Base-by-base conservation (phyloP, 2,113 vertebrate genomes). In the Pelecanus crispus region DNA sequence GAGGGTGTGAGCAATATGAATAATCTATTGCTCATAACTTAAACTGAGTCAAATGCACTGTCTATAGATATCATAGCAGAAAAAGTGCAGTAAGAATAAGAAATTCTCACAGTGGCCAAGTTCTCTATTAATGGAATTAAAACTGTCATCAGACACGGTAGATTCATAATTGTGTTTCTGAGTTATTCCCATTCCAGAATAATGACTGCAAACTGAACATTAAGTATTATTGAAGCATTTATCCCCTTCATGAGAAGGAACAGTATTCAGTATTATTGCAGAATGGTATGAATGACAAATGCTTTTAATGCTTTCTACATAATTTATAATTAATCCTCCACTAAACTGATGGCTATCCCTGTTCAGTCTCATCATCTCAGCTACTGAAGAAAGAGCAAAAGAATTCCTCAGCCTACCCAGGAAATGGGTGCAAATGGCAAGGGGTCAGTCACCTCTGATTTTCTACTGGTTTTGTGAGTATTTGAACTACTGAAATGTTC, bases 11-110 rank as follows among this genome's bases (percentile, higher is more conserved):
- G 61, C 61, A 72, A 40, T 62, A 92, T 71, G 86, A 93, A 92
- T 90, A 95, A 93, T 63, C 19, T 34, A 88, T 84, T 93, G 86
- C 59, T 95, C 80, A 74, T 81, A 92, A 93, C 44, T 95, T 88
- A 56, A 80, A 89, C 36, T 74, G 50, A 88, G 44, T 90, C 71
- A 95, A 92, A 53, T 55, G 26, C 42, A 34, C 61, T 66, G 50
- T 44, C 72, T 81, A 26, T 52, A 49, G 42, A 81, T 81, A 63
- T 12, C 50, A 90, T 36, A 63, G 42, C 26, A 73, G 55, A 92
- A 88, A 88, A 92, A 70, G 9, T 36, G 22, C 42, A 86, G 71
- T 73, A 88, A 84, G 79, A 95, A 92, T 83, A 85, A 92, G 92
- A 97, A 73, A 74, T 59, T 90, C 68, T 88, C 52, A 73, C 47